Conservation (phyloP, 2,113 vertebrate species). For the Procapra przewalskii region DNA sequence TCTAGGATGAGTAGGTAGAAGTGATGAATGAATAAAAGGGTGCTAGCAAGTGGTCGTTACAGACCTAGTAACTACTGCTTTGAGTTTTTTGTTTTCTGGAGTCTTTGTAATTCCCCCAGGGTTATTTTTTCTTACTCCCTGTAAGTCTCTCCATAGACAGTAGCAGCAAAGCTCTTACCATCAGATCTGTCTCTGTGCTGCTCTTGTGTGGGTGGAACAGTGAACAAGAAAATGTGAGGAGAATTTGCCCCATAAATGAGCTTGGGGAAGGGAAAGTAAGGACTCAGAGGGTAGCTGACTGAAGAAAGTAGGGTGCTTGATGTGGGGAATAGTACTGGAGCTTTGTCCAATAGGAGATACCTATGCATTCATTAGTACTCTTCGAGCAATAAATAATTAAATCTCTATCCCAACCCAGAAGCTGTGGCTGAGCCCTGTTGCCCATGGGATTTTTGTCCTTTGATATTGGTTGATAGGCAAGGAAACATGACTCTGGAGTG, state of each 20-base stretch:
- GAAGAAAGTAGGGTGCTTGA: not conserved
- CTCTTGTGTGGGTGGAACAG: not conserved
- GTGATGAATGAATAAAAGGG: conserved; percentile 14
- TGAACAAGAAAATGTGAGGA: not conserved
- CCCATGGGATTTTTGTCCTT: conserved; percentile 9
- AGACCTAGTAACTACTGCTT: conserved; percentile 26
- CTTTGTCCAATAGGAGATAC: conserved; percentile 21
- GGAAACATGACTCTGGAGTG: conserved; percentile 3
- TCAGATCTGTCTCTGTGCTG: conserved; percentile 30
- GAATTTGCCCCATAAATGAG: not conserved
- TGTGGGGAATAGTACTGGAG: not conserved
- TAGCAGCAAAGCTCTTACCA: conserved; percentile 17
- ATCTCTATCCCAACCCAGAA: conserved; percentile 13
- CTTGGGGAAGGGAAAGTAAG: conserved; percentile 42
- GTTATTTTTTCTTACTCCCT: conserved; percentile 36
- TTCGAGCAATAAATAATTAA: not conserved
- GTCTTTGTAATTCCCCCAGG: conserved; percentile 10
- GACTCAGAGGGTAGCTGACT: not conserved
- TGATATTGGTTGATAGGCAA: conserved; percentile 10
- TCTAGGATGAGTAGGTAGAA: conserved; percentile 37
- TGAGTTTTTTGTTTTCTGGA: conserved; percentile 43
- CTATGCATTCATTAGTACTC: not conserved
- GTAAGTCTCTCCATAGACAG: not conserved
- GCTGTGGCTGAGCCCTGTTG: not conserved
- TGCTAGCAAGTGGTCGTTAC: conserved; percentile 17